Evolutionary conservation across 2,797 vertebrate genomes (phyloP).

Genomic region (Xiphophorus birchmanni): DNA sequence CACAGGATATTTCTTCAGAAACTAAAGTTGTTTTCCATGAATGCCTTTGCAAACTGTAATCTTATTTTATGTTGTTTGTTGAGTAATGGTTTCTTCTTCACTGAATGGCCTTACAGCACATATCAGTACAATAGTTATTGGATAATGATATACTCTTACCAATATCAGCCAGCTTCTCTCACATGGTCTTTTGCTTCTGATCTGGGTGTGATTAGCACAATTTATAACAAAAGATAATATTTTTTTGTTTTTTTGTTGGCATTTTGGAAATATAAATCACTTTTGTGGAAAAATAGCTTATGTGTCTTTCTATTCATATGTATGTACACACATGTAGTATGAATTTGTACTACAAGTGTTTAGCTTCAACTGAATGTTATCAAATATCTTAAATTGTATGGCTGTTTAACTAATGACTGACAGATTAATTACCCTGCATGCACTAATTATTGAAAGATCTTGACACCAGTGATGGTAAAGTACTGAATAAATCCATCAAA

Average conservation of each 20-base stretch:
- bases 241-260: neutral
- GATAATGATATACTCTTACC: neutral
- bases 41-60: neutral
- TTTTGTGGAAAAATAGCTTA: neutral
- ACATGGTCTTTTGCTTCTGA: neutral
- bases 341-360: too few relatives aligned
- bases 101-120: neutral
- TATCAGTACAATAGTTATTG: neutral
- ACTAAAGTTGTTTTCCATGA: neutral
- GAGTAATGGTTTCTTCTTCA: neutral
- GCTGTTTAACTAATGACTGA: neutral
- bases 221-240: neutral
- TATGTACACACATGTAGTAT: too few relatives aligned
- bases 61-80: neutral
- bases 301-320: neutral
- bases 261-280: neutral
- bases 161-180: neutral
- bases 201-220: neutral
- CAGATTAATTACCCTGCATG: neutral
- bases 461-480: neutral
- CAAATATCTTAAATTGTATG: neutral
- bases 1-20: neutral
- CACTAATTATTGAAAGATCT: neutral
- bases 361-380: neutral
- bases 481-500: conserved; percentile 2